A percentile compares a stretch with the other conserved stretches of the same genome.
Conservation (phyloP, 1,140 invertebrate species). For the Drosophila lini region DNA sequence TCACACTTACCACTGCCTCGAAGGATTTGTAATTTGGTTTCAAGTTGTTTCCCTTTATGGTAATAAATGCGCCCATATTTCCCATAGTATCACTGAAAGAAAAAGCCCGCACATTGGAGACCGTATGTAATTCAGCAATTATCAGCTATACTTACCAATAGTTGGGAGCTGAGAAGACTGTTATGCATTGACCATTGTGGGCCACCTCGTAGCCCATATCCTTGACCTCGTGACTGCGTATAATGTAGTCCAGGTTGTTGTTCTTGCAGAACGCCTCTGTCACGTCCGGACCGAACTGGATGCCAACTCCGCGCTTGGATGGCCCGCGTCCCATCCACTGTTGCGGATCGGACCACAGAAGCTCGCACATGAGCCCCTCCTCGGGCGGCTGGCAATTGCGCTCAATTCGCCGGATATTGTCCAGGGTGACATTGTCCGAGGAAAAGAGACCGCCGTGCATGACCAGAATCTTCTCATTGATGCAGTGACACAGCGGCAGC, state of each 20-base stretch:
- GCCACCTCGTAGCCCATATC: constrained; percentile 97
- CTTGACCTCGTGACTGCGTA: constrained; percentile 99
- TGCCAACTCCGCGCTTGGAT: constrained; percentile 98
- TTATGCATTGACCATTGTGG: constrained; percentile 97
- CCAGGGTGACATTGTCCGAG: constrained; percentile 94
- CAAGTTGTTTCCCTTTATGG: constrained; percentile 95
- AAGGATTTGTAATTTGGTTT: constrained; percentile 96
- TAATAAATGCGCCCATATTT: constrained; percentile 99
- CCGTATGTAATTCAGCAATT: background rate
- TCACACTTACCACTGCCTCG: constrained; percentile 90
- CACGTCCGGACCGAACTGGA: constrained; percentile 99
- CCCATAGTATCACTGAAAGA: constrained; percentile 98
- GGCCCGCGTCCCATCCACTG: constrained; percentile 92
- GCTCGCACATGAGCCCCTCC: constrained; percentile 98
- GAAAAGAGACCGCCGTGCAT: constrained; percentile 98
- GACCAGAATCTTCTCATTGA: constrained; percentile 96
- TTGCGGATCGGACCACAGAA: constrained; percentile 99
- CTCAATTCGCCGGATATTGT: constrained; percentile 95
- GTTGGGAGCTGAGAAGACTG: constrained; percentile 99
- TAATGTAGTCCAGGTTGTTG: constrained; percentile 96
- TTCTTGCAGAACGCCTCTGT: constrained; percentile 93
- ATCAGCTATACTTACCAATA: constrained; percentile 92
- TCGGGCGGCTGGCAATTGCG: constrained; percentile 98
- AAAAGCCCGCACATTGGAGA: background rate
- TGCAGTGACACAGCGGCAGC: constrained; percentile 97